Base-by-base conservation (phyloP, 1,140 invertebrate genomes). In the Musca domestica region DNA sequence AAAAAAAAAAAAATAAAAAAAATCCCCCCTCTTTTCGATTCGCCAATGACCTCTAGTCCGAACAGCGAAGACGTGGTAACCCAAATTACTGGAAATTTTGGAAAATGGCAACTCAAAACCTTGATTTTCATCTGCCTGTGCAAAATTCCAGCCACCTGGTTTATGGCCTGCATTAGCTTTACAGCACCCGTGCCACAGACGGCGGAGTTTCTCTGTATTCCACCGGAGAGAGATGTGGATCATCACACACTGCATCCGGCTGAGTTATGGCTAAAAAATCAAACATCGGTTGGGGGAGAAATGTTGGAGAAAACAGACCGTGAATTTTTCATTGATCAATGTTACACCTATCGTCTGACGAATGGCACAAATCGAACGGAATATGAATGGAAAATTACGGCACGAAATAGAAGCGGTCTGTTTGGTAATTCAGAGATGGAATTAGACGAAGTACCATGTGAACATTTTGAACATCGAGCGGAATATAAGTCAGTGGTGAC, bases 121-220 rank as follows among this genome's bases (percentile, higher is more conserved):
- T 78, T 81, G 6, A 66, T 80, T 2, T 68, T 83, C 48, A 78
- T 83, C 23, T 83, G 78, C 67, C 68, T 83, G 5, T 82, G 80
- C 34, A 83, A 83, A 68, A 82, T 83, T 64, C 82, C 82, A 4
- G 78, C 78, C 0, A 79, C 82, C 4, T 83, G 82, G 82, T 83
- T 83, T 48, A 83, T 82, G 74, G 80, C 77, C 22, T 78, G 76
- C 48, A 76, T 80, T 2, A 77, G 81, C 23, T 81, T 77, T 41
- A 80, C 80, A 0, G 80, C 79, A 1, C 79, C 79, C 6, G 72
- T 73, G 47, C 77, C 79, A 7, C 70, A 72, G 49, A 71, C 74
- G 14, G 75, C 77, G 0, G 75, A 80, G 10, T 71, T 78, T 7
- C 75, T 76, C 0, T 81, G 80, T 41, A 76, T 66, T n/a, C 68